Evolutionary conservation across 2,113 vertebrate species (phyloP).

Genomic region (Cyanoderma ruficeps): DNA sequence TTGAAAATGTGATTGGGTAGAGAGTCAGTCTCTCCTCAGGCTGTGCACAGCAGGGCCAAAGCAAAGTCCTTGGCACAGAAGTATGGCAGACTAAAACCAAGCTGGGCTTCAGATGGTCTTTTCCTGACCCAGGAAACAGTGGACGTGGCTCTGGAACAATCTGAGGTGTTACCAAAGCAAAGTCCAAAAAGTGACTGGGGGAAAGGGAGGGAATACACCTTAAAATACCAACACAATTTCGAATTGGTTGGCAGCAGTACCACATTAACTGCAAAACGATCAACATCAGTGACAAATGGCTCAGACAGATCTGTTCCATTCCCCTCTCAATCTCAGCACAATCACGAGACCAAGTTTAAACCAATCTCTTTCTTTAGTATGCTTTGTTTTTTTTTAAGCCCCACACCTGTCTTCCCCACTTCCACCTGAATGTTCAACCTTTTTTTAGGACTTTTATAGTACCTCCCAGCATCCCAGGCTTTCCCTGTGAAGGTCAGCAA

Average conservation of each 20-base stretch:
- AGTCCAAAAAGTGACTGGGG: background rate
- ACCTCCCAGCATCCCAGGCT: background rate
- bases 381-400: background rate
- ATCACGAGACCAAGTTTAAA: background rate
- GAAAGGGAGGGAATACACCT: background rate
- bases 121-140: background rate
- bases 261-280: background rate
- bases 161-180: background rate
- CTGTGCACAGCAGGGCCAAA: background rate
- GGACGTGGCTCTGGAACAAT: background rate
- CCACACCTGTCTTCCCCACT: background rate
- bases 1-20: background rate
- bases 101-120: background rate
- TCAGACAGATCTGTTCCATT: background rate
- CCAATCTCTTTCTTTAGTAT: background rate
- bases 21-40: background rate
- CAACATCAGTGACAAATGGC: background rate
- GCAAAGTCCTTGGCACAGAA: background rate
- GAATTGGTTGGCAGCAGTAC: background rate
- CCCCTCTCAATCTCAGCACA: background rate
- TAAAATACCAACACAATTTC: background rate
- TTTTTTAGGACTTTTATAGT: background rate
- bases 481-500: background rate
- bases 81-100: background rate
- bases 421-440: background rate